phyloP scores from a whole-genome alignment of 2,113 vertebrate genomes.

The Procapra przewalskii region DNA sequence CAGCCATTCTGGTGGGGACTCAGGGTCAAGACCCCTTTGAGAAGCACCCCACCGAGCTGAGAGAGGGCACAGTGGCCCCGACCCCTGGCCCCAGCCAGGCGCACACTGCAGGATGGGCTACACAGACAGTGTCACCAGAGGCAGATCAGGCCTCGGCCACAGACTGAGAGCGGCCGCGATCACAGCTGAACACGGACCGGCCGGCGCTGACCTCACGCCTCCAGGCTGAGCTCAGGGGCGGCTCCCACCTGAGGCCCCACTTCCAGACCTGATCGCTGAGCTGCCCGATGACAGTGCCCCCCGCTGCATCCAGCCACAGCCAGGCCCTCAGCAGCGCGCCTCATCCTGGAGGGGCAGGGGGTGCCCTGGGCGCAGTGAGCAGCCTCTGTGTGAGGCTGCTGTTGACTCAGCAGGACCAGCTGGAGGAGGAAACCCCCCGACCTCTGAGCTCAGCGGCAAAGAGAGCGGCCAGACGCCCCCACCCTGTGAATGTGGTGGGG shows the following conservation, averaged over 20 bases:
- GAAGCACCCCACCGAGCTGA: not conserved
- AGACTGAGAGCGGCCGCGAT: fast-evolving
- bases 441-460: fast-evolving
- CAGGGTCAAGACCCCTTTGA: fast-evolving
- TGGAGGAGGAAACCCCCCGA: not conserved
- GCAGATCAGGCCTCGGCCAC: not conserved
- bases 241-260: not conserved
- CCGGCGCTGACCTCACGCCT: fast-evolving
- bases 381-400: fast-evolving
- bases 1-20: not conserved
- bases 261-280: not conserved
- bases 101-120: fast-evolving
- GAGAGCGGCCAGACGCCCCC: fast-evolving
- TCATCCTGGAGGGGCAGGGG: fast-evolving
- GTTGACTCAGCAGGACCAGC: too few species aligned
- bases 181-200: not conserved
- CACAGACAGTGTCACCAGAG: not conserved
- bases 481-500: fast-evolving
- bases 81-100: too few species aligned
- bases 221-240: fast-evolving
- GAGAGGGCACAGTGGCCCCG: not conserved
- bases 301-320: not conserved
- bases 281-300: fast-evolving
- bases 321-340: fast-evolving
- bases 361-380: not conserved